These are phyloP conservation scores for Melieria crassipennis DNA, from an alignment of 2,888 invertebrate species.

Conservation along the genomic window DNA sequence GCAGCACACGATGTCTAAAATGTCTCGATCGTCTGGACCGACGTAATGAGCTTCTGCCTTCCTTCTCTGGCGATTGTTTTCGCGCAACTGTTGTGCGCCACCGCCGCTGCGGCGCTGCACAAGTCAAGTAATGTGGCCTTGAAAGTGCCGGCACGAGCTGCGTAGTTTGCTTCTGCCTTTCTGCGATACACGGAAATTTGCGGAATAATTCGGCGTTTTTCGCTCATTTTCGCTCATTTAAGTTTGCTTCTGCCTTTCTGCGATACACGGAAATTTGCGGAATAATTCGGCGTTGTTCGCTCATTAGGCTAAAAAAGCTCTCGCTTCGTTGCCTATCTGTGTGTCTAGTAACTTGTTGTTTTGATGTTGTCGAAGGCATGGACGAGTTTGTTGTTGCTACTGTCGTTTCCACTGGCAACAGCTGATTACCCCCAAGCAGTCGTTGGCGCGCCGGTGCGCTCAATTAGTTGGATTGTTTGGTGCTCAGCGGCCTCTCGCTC, in stretches of 20 bases:
- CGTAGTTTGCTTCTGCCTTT: background rate
- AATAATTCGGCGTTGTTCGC: background rate
- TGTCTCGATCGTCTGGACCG: background rate
- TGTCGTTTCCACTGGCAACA: too few species aligned
- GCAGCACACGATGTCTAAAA: too few species aligned
- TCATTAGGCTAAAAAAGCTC: conserved; percentile 1
- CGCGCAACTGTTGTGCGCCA: background rate
- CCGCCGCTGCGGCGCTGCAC: background rate
- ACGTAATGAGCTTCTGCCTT: background rate
- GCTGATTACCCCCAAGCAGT: too few species aligned
- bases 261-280: background rate
- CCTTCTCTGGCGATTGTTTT: background rate
- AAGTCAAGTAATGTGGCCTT: conserved; percentile 9
- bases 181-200: background rate
- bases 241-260: background rate
- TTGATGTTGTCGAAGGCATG: too few species aligned
- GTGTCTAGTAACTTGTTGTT: too few species aligned
- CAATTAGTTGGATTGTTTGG: too few species aligned
- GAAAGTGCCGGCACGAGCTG: conserved; percentile 12
- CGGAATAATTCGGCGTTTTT: too few species aligned
- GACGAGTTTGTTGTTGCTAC: too few species aligned
- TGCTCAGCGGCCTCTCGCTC: too few species aligned
- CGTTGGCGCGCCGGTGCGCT: too few species aligned
- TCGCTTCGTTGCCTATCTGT: background rate
- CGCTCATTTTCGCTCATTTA: too few species aligned